Conservation (phyloP, 2,113 vertebrate species). For the Synodontis membranacea region DNA sequence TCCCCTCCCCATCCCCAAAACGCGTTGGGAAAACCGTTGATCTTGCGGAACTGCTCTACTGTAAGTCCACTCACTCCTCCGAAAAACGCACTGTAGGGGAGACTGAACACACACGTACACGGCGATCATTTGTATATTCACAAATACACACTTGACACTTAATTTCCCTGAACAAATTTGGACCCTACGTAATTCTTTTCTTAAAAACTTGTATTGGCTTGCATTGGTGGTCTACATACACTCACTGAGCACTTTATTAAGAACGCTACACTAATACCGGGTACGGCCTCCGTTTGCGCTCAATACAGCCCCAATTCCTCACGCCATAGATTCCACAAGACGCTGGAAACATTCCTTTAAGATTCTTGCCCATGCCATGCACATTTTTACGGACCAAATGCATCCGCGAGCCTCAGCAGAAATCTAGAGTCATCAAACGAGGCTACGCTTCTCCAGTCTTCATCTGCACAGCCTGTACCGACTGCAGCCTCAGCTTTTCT, state of each 20-base stretch:
- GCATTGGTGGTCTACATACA: neutral
- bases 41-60: constrained; percentile 89
- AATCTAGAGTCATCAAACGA: no score
- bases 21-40: constrained; percentile 95
- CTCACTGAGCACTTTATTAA: neutral
- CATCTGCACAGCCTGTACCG: no score
- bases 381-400: no score
- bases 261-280: neutral
- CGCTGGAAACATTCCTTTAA: neutral
- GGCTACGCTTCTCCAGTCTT: no score
- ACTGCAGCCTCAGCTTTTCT: no score
- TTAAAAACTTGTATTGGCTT: neutral
- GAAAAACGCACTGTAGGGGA: constrained; percentile 92
- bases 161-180: neutral
- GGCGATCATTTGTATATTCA: neutral
- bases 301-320: neutral
- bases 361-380: neutral
- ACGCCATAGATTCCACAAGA: neutral
- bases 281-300: neutral
- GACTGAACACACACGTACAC: constrained; percentile 66
- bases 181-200: no score
- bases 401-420: no score
- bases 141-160: neutral
- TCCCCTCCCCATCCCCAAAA: constrained; percentile 99
- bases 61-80: constrained; percentile 93